Evolutionary conservation across 2,113 vertebrate genomes (phyloP).

Genomic region (Ginglymostoma cirratum): DNA sequence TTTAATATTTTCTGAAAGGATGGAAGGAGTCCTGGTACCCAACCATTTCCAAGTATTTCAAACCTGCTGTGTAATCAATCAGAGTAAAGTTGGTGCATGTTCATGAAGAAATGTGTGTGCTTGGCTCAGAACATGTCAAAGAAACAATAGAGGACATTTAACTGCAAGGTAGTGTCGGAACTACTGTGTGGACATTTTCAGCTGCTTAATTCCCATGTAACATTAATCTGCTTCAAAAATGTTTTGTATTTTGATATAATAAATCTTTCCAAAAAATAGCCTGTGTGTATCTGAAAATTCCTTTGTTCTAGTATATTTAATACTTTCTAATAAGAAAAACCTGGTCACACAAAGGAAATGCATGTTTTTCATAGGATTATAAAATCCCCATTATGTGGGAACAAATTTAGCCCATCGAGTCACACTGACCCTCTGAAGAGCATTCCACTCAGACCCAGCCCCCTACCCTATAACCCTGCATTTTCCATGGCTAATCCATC

Average conservation of each 20-base stretch:
- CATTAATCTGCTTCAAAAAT: constrained; percentile 35
- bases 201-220: constrained; percentile 35
- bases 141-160: constrained; percentile 22
- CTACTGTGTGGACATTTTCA: constrained; percentile 25
- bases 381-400: no score
- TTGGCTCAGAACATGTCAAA: constrained; percentile 8
- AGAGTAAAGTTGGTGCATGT: constrained; percentile 21
- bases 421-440: no score
- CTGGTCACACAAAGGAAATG: not conserved
- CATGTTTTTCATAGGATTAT: not conserved
- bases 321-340: not conserved
- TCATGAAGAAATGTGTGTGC: constrained; percentile 22
- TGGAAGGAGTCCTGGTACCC: constrained; percentile 3
- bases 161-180: constrained; percentile 18
- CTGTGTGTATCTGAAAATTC: not conserved
- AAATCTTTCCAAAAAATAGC: constrained; percentile 32
- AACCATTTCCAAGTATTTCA: constrained; percentile 24
- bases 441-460: no score
- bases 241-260: constrained; percentile 39
- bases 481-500: no score
- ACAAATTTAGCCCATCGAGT: no score
- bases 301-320: not conserved
- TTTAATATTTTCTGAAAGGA: not conserved
- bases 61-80: not conserved
- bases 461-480: no score